Percentiles rank a stretch among this genome's conserved stretches.
Conservation (phyloP, 2,113 vertebrate genomes). For the Istiophorus platypterus region DNA sequence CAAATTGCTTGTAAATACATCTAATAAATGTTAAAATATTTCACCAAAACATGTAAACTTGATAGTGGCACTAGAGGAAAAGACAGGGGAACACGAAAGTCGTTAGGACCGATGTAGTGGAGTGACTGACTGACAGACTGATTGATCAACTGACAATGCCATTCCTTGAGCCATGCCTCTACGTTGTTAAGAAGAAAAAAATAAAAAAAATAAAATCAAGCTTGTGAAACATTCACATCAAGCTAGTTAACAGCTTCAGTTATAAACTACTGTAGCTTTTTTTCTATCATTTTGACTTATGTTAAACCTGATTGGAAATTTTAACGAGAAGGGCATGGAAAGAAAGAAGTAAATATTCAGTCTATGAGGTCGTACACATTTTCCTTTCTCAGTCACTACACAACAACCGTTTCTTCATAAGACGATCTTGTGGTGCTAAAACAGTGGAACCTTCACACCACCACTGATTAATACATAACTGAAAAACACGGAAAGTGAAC, state of each 20-base stretch:
- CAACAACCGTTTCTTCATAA: background rate
- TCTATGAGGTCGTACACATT: background rate
- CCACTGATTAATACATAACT: conserved; percentile 2
- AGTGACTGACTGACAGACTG: too few species aligned
- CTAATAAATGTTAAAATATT: too few species aligned
- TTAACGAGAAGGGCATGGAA: background rate
- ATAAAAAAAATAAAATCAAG: too few species aligned
- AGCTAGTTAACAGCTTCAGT: background rate
- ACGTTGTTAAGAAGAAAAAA: too few species aligned
- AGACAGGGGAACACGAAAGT: too few species aligned
- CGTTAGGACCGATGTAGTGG: too few species aligned
- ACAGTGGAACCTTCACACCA: background rate
- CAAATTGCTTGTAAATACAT: background rate
- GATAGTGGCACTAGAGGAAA: too few species aligned
- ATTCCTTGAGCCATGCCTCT: too few species aligned
- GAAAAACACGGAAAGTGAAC: conserved; percentile 10
- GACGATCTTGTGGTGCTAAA: background rate
- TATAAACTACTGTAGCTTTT: background rate
- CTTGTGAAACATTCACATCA: background rate
- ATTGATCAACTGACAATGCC: too few species aligned
- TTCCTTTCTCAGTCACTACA: background rate
- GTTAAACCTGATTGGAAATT: background rate
- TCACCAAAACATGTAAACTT: too few species aligned
- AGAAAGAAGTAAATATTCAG: background rate
- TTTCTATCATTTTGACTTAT: too few species aligned